Base-by-base conservation (phyloP, 2,113 vertebrate genomes). In the Kryptolebias marmoratus region DNA sequence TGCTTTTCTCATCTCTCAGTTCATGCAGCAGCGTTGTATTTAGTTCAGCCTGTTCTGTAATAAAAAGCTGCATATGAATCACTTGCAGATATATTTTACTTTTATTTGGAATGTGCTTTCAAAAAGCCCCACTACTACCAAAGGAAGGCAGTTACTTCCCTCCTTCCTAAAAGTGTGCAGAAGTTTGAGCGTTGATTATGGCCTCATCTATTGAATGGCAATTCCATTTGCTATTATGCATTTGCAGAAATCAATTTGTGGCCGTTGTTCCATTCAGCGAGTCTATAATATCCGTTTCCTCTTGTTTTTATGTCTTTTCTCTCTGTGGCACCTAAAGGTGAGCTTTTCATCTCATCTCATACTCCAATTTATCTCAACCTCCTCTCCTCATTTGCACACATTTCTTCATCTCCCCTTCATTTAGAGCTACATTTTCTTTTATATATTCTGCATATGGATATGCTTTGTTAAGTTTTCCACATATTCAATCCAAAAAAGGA, bases 131-230 rank as follows among this genome's bases (percentile, higher is more conserved):
- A 4, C 15, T 10, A 30, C 10, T 60, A 59, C 36, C 44, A 52
- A 64, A 68, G 2, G 45, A 66, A 49, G 48, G 12, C 11, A 7
- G 31, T 77, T 50, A 9, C 14, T 76, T 56, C 62, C 48, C 32
- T 67, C 36, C 66, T 58, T n/a, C 0, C 0, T 27, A 7, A 30
- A 44, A 28, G 39, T 55, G 69, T 27, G 44, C 9, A 16, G 53
- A 63, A 15, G 39, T 61, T 50, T 75, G 30, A 39, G 54, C 54
- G 56, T 58, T 61, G 68, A 68, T 79, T 54, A 30, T 47, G 62
- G 15, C 28, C 32, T 63, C 32, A 64, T 80, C 77, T 58, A 18
- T 53, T 10, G 0, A 42, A 59, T 3, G 7, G n/a, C n/a, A 56
- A 50, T 45, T 67, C 30, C n/a, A 22, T 56, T 4, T 50, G 62